phyloP scores from a whole-genome alignment of 2,797 vertebrate species.

The Eptatretus atami region DNA sequence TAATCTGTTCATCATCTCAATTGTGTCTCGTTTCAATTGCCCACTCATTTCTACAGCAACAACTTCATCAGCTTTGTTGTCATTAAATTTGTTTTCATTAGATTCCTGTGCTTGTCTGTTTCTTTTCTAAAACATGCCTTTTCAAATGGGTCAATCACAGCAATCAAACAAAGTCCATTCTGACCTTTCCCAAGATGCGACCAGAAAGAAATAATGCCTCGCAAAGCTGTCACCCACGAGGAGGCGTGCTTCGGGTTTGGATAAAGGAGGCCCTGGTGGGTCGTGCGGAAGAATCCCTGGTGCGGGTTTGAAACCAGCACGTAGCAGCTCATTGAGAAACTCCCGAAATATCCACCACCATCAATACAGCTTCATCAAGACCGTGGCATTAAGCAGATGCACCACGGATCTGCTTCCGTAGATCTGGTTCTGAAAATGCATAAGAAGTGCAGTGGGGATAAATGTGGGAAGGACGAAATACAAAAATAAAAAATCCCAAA shows the following conservation, averaged over 20 bases:
- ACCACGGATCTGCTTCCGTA: conserved; percentile 82
- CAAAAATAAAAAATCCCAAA: too few species aligned
- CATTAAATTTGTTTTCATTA: too few species aligned
- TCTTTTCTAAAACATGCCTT: too few species aligned
- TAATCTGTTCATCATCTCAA: too few species aligned
- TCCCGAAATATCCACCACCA: conserved; percentile 80
- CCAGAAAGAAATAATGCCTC: conserved; percentile 84
- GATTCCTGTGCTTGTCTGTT: too few species aligned
- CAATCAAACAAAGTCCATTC: too few species aligned
- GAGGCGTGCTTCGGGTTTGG: conserved; percentile 65
- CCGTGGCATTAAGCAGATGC: conserved; percentile 81
- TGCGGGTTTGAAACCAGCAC: conserved; percentile 94
- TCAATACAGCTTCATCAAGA: conserved; percentile 84
- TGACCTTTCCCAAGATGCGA: conserved; percentile 87
- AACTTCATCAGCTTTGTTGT: too few species aligned
- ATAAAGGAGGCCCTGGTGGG: conserved; percentile 73
- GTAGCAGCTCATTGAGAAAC: conserved; percentile 81
- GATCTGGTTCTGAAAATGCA: conserved; percentile 37
- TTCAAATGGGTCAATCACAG: too few species aligned
- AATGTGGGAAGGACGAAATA: neutral
- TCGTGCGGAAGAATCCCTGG: conserved; percentile 93
- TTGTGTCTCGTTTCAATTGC: too few species aligned
- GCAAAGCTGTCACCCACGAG: conserved; percentile 63
- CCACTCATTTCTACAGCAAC: too few species aligned
- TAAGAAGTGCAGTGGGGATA: neutral